phyloP scores from a whole-genome alignment of 2,888 invertebrate genomes.

The Crioceris asparagi region DNA sequence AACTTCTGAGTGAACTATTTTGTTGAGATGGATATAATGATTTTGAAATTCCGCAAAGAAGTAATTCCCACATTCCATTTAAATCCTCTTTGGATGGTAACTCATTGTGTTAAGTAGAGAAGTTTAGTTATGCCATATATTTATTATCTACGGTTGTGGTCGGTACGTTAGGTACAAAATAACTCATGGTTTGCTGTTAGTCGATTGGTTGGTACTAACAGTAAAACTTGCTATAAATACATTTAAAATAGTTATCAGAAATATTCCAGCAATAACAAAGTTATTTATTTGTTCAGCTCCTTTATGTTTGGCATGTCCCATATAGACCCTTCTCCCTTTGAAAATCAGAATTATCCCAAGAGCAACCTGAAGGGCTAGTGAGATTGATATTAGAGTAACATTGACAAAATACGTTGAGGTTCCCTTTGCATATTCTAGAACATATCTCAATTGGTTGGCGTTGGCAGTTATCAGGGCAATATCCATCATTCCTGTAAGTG shows the following conservation, averaged over 20 bases:
- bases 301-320: constrained; percentile 39
- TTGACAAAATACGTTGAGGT: constrained; percentile 49
- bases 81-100: too few species aligned
- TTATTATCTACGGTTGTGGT: too few species aligned
- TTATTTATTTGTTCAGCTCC: constrained; percentile 48
- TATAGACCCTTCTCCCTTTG: constrained; percentile 47
- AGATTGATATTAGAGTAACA: constrained; percentile 46
- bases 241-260: constrained; percentile 57
- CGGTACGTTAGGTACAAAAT: too few species aligned
- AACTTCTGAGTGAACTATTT: too few species aligned
- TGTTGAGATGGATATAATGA: too few species aligned
- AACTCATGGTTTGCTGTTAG: too few species aligned
- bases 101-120: too few species aligned
- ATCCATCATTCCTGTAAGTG: constrained; percentile 53
- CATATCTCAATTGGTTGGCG: constrained; percentile 56
- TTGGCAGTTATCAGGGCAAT: constrained; percentile 59
- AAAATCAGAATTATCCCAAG: constrained; percentile 52
- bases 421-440: constrained; percentile 47
- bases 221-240: constrained; percentile 56
- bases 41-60: too few species aligned
- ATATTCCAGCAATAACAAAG: constrained; percentile 50
- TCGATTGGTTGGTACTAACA: too few species aligned
- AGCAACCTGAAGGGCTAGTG: constrained; percentile 51
- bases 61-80: too few species aligned
- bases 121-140: too few species aligned